Base-by-base conservation (phyloP, 2,888 invertebrate genomes). In the Chrysotoxum bicinctum region DNA sequence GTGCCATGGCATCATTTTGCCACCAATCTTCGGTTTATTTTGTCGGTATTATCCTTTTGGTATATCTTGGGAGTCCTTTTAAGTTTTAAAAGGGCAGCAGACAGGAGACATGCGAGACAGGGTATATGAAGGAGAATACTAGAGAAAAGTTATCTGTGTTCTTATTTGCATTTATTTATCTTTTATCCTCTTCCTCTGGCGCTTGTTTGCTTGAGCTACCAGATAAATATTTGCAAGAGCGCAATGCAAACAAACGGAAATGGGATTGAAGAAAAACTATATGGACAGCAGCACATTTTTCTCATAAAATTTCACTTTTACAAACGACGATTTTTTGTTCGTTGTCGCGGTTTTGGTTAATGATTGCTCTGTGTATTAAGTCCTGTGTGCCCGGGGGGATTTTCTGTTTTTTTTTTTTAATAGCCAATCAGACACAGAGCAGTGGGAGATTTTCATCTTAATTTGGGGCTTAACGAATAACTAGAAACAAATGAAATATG, bases 141-240 rank as follows among this genome's bases (percentile, higher is more conserved):
- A n/a, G 12, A 32, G 19, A 45, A 64, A 73, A 66, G 52, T 32
- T 62, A 70, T 43, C 75, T 54, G 60, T 72, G 75, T 58, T 58
- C 72, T 66, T 75, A 84, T 84, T 80, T 75, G 70, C 84, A 54
- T 75, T 75, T 79, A 58, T 75, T 79, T 75, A 72, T 80, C 70
- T 50, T 75, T 79, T 75, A 72, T 80, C 70, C 56, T 79, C 83
- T 83, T 83, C 74, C 68, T n/a, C n/a, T 70, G 66, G 62, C 54
- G 48, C 40, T 64, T 83, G 78, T 83, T 83, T 78, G 82, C 74
- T 58, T 54, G 23, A 52, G 70, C 74, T 72, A 66, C 70, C 70
- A 68, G 66, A 80, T 80, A 84, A 84, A 84, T 84, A 84, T 84
- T 84, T 84, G 84, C 64, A 35, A 78, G 50, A 54, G 40, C 45